These are phyloP conservation scores for Ammodramus savannarum DNA, from an alignment of 2,113 vertebrate genomes.

Conservation along the genomic window DNA sequence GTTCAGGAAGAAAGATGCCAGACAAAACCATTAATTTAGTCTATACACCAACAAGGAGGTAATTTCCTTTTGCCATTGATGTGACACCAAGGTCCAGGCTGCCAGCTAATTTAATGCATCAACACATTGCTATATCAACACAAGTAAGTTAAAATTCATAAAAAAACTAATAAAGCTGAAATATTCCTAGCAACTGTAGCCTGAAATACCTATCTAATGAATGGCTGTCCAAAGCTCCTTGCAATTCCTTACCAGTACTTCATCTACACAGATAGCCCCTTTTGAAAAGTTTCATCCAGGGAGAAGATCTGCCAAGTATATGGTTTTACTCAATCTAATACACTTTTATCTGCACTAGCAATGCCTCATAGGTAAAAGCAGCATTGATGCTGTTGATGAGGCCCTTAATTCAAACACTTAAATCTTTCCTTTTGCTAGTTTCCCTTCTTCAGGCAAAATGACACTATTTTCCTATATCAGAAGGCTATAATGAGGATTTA, in stretches of 20 bases:
- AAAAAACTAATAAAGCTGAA: neutral
- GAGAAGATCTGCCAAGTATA: neutral
- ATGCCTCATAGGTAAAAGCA: neutral
- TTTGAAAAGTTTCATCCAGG: neutral
- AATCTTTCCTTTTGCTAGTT: neutral
- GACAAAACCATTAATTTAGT: neutral
- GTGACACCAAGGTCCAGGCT: neutral
- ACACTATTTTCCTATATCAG: neutral
- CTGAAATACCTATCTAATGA: neutral
- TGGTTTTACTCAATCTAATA: neutral
- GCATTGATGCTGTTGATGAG: neutral
- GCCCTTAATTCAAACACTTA: neutral
- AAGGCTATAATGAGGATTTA: neutral
- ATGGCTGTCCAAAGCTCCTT: neutral
- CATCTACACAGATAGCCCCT: neutral
- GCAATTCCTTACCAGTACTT: neutral
- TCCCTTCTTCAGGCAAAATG: neutral
- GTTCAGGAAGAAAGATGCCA: neutral
- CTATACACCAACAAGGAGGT: neutral
- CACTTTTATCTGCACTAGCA: neutral
- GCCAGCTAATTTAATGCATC: neutral
- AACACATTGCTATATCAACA: neutral
- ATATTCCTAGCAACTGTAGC: neutral
- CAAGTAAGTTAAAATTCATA: neutral
- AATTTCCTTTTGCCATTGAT: neutral